Evolutionary conservation across 1,140 invertebrate genomes (phyloP).

Genomic region (Oryzaephilus surinamensis): DNA sequence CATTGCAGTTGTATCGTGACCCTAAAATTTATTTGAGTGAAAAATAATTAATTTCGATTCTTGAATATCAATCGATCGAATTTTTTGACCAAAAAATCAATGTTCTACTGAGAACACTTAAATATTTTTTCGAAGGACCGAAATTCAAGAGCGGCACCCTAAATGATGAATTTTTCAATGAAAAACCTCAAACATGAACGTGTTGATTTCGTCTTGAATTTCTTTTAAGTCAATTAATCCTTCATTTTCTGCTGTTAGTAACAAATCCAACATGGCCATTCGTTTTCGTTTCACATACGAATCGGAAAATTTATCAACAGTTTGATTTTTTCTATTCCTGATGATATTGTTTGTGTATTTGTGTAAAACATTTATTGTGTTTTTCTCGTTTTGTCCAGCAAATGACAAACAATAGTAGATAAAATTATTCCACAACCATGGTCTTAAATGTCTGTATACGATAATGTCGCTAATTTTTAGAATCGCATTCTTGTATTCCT

Average conservation of each 20-base stretch:
- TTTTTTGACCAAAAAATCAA: no score
- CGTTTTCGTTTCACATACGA: slow-evolving; percentile 33
- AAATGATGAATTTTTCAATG: neutral
- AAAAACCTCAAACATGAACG: slow-evolving; percentile 71
- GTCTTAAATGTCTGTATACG: slow-evolving; percentile 42
- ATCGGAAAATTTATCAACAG: neutral
- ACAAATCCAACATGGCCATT: slow-evolving; percentile 70
- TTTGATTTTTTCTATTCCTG: slow-evolving; percentile 14
- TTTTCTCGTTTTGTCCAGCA: slow-evolving; percentile 39
- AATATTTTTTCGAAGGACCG: no score
- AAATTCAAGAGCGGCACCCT: no score
- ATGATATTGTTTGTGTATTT: slow-evolving; percentile 44
- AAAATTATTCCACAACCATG: no score
- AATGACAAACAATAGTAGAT: no score
- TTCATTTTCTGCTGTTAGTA: slow-evolving; percentile 49
- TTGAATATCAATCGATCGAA: no score
- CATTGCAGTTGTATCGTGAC: slow-evolving; percentile 36
- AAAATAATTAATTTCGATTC: no score
- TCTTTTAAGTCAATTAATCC: slow-evolving; percentile 45
- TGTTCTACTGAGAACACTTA: no score
- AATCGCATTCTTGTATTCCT: slow-evolving; percentile 51
- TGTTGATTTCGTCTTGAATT: slow-evolving; percentile 72
- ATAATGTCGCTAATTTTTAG: slow-evolving; percentile 30
- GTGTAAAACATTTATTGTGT: slow-evolving; percentile 46
- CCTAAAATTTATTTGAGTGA: slow-evolving; percentile 24